Evolutionary conservation across 64 coral and sea anemone genomes (phyloP), one percentile per base, ranked within the genome.

Genomic region (Montipora cactus): DNA sequence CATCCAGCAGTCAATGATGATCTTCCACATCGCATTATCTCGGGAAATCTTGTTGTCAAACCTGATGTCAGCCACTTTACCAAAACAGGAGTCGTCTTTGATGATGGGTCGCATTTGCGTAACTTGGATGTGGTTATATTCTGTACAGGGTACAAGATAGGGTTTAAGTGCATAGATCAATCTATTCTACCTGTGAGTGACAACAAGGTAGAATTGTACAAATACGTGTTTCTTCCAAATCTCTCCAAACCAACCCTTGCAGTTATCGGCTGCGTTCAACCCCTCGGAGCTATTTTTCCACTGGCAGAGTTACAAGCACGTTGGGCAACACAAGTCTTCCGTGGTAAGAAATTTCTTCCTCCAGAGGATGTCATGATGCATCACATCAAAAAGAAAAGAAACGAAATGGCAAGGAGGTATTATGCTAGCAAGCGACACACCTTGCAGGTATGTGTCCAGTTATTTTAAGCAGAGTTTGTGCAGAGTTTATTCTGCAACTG

Each of bases 91-190:
- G 97, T 92, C 11, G 74, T 89, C 57, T 98, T 98, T 94, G 94
- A 95, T 50, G 94, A 98, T 19, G 88, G 58, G 12, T 88, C 94
- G 2, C 16, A 52, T 49, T 59, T 89, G 22, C 62, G 84, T 15
- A 69, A 91, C 3, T 81, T 98, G 28, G 97, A 98, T 96, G 97
- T 49, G 53, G 94, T 98, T 13, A 94, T 98, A 11, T 98, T 98
- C 75, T 93, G 91, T 77, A 98, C 97, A 11, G 97, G 97, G 4
- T 98, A 98, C 52, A 74, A 92, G 18, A 92, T 98, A 76, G 85
- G 94, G 0, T 98, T 96, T 75, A 77, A 49, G 16, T 96, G 82
- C 49, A 47, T 98, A 20, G 97, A 98, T 62, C 86, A 94, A 15
- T 95, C 94, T 3, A 77, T 93, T 66, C 21, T 96, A 21, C 47